A percentile compares a stretch with the other conserved stretches of the same genome.
Conservation (phyloP, 2,797 vertebrate genomes). For the Galaxias olidus region DNA sequence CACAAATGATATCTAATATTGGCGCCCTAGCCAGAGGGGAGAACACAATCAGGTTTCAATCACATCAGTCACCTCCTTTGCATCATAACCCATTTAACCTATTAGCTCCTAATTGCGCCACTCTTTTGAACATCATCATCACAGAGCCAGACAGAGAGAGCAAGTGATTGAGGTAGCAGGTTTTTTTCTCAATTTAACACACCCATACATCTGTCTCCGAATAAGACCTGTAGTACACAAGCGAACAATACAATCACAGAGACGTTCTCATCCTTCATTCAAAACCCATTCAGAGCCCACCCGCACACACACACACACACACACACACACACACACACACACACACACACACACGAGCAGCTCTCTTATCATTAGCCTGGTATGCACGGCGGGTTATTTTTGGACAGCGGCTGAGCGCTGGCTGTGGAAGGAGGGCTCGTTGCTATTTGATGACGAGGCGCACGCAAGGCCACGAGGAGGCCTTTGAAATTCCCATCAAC, state of each 20-base stretch:
- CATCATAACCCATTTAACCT: constrained; percentile 60
- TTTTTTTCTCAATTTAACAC: too few species aligned
- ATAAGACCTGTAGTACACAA: too few species aligned
- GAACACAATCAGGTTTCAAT: constrained; percentile 44
- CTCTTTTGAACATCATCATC: constrained; percentile 30
- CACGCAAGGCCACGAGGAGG: constrained; percentile 44
- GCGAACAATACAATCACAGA: too few species aligned
- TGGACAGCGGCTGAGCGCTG: constrained; percentile 46
- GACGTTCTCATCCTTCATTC: too few species aligned
- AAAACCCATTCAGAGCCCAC: not conserved
- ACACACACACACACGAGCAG: constrained; percentile 47
- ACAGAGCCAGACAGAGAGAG: constrained; percentile 8
- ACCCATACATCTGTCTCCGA: too few species aligned
- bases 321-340: constrained; percentile 47
- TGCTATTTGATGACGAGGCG: constrained; percentile 66
- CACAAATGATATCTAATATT: constrained; percentile 1
- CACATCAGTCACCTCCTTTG: constrained; percentile 46
- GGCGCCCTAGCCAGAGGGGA: constrained; percentile 20
- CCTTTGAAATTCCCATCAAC: constrained; percentile 56
- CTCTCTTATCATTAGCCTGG: constrained; percentile 47
- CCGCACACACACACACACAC: constrained; percentile 39
- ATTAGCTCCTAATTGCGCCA: constrained; percentile 43
- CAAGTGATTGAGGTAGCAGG: constrained; percentile 24
- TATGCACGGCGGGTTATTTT: constrained; percentile 58
- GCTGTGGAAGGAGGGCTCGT: constrained; percentile 58